phyloP scores from a whole-genome alignment of 2,888 invertebrate species.

The Orthosia cruda region DNA sequence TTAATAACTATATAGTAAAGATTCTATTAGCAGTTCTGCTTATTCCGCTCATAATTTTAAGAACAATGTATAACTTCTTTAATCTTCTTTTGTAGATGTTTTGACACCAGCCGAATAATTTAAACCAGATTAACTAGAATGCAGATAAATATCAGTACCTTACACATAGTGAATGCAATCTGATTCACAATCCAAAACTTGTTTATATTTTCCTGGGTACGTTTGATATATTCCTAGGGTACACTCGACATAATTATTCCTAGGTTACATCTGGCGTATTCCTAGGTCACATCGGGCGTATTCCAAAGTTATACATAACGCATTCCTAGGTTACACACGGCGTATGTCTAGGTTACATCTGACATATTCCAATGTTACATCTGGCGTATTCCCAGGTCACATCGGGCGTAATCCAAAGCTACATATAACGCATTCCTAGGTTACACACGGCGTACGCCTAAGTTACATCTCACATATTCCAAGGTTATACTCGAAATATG shows the following conservation, averaged over 20 bases:
- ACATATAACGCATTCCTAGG: neutral
- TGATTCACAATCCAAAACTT: neutral
- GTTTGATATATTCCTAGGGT: neutral
- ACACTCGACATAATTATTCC: too few species aligned
- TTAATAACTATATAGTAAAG: constrained; percentile 36
- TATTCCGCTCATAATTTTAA: neutral
- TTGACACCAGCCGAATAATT: too few species aligned
- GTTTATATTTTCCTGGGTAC: neutral
- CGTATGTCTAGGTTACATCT: neutral
- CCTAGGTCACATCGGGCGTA: neutral
- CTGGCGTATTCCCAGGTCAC: neutral
- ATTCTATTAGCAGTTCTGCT: constrained; percentile 26
- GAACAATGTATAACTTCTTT: neutral
- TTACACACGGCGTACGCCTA: neutral
- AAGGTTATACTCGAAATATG: neutral
- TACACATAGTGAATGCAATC: neutral
- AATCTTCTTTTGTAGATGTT: neutral
- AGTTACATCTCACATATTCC: too few species aligned
- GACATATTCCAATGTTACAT: neutral
- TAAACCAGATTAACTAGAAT: neutral
- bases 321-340: too few species aligned
- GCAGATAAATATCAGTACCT: constrained; percentile 8
- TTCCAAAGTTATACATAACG: too few species aligned
- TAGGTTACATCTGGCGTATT: neutral
- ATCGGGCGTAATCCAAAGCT: too few species aligned